Conservation (phyloP, 1,140 invertebrate species). For the Hycleus cichorii region DNA sequence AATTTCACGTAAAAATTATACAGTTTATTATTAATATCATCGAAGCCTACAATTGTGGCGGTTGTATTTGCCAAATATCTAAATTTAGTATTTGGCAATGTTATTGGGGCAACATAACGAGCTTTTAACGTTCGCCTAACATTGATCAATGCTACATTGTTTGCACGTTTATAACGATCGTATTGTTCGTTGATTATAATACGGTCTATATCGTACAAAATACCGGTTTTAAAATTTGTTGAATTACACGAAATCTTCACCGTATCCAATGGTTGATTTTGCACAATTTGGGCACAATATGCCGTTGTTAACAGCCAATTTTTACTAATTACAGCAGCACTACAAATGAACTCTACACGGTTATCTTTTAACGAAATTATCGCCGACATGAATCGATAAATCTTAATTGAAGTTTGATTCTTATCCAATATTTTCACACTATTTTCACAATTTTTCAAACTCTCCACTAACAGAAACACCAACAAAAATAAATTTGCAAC, state of each 20-base stretch:
- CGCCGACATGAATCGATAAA: not conserved
- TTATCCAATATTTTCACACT: not conserved
- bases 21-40: no score
- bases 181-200: not conserved
- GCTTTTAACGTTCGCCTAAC: not conserved
- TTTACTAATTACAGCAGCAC: constrained; percentile 19
- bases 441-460: not conserved
- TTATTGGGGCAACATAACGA: not conserved
- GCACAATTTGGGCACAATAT: constrained; percentile 12
- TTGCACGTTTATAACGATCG: not conserved
- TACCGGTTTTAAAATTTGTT: constrained; percentile 14
- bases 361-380: not conserved
- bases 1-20: no score
- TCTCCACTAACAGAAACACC: not conserved
- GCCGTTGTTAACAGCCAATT: constrained; percentile 20
- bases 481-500: not conserved
- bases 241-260: constrained; percentile 19
- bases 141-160: not conserved
- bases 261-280: constrained; percentile 4
- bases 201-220: constrained; percentile 11
- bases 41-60: no score
- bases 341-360: not conserved
- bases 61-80: no score
- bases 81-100: not conserved
- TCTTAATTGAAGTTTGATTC: not conserved